A percentile compares a stretch with the other conserved stretches of the same genome.
Evolutionary conservation across 2,888 invertebrate species (phyloP).

Genomic region (Furcula furcula): DNA sequence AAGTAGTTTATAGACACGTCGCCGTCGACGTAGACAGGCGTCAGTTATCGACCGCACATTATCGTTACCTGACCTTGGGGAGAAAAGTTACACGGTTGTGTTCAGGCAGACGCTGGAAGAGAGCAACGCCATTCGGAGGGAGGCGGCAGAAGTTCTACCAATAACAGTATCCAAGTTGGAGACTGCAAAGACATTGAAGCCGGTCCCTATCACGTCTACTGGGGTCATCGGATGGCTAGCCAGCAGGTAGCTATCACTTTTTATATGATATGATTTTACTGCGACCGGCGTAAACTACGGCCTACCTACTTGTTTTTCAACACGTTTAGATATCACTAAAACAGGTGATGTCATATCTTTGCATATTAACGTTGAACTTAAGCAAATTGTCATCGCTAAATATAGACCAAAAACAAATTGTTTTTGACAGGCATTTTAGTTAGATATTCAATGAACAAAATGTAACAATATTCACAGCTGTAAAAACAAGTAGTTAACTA

Average conservation of each 20-base stretch:
- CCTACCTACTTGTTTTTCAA: too few species aligned
- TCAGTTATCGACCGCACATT: slow-evolving; percentile 18
- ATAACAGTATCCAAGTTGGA: slow-evolving; percentile 36
- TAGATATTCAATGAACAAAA: background rate
- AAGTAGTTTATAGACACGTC: background rate
- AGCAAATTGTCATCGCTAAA: background rate
- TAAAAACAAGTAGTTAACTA: too few species aligned
- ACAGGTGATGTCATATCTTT: background rate
- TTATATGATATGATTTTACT: background rate
- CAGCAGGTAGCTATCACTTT: slow-evolving; percentile 42
- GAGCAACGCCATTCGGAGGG: slow-evolving; percentile 44
- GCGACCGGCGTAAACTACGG: too few species aligned
- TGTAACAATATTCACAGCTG: too few species aligned
- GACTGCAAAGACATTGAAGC: slow-evolving; percentile 53
- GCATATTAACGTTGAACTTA: background rate
- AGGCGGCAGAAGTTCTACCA: slow-evolving; percentile 43
- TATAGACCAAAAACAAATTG: background rate
- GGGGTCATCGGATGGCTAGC: slow-evolving; percentile 68
- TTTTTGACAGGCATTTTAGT: too few species aligned
- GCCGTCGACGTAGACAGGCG: background rate
- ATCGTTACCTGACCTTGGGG: slow-evolving; percentile 17
- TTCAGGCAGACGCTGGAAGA: slow-evolving; percentile 46
- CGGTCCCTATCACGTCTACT: slow-evolving; percentile 63
- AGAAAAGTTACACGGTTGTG: slow-evolving; percentile 7
- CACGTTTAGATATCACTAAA: too few species aligned